Base-by-base conservation (phyloP, 1,140 invertebrate species). In the Calephelis virginiensis region DNA sequence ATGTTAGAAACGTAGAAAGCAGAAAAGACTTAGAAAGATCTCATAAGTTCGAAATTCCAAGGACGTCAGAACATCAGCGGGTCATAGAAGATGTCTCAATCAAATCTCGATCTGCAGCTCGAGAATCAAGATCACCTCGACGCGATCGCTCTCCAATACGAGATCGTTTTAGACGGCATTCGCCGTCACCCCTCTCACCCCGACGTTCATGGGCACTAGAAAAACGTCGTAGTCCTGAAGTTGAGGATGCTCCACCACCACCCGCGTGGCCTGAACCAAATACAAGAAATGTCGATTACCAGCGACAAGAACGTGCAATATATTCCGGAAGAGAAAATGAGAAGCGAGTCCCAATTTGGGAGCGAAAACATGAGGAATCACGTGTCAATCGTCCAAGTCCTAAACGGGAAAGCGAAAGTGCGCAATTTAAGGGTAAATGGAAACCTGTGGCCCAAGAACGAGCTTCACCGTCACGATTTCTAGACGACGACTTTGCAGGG, bases 121-220 rank as follows among this genome's bases (percentile, higher is more conserved):
- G 63, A 2, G 63, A 65, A 62, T 84, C 80, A 6, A 77, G 84
- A 14, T 88, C 85, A 7, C 86, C 84, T 1, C 59, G 78, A 60
- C 76, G 85, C 14, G 86, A 88, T 38, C 76, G 82, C 10, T 87
- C 84, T 13, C 86, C 83, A 5, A 8, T 79, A 6, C 73, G 76
- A 50, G 83, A 86, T 71, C 77, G 80, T n/a, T 82, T 72, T 46
- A 80, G 70, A 62, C 76, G 81, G 8, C 73, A 86, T 66, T 88
- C 88, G 1, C 88, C 81, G 0, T 84, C 83, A 4, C 80, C 83
- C 0, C 70, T 73, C 6, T 88, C 88, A 0, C 85, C 86, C 37
- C 73, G 85, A 8, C 83, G 86, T 5, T 85, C 86, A 0, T 90
- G 88, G 88, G 85, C 84, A 1, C 62, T 85, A 4, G 88, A 89